Evolutionary conservation across 2,797 vertebrate genomes (phyloP), one percentile per base, ranked within the genome.

Genomic region (Streptopelia turtur): DNA sequence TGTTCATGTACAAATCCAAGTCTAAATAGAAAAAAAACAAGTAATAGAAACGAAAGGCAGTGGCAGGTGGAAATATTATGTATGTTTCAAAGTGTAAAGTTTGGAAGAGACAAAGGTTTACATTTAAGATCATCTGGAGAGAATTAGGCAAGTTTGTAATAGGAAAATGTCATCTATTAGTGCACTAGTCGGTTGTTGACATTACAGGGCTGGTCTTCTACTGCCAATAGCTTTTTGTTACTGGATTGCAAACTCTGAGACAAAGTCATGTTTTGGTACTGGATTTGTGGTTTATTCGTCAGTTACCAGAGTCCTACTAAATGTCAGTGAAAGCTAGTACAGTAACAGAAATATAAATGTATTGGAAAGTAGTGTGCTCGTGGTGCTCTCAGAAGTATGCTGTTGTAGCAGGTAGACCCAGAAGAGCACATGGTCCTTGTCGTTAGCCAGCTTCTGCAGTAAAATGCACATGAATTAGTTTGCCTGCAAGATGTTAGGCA

Each of bases 31-130:
- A 57, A 33, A 33, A 69, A 41, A 39, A 16, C 4, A 39, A 1
- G 4, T 49, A 41, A 27, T 75, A 6, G 21, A 52, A 33, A n/a
- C 11, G 87, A 59, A 68, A 76, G n/a, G 9, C 21, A 82, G 17
- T 3, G 22, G 3, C 27, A 39, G 5, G 9, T 10, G 4, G 3
- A 11, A 35, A 65, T 30, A 47, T 23, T 21, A 9, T 9, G 0
- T 49, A 10, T 60, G 5, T 78, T 90, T 83, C 17, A 2, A 78
- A 63, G 6, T 55, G 12, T 57, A 8, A 61, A 13, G 8, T 61
- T 72, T 43, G 20, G 24, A 66, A 39, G 30, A 84, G 74, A 69
- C 5, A 5, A 28, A 21, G 3, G 5, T 82, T 93, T 89, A 30
- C n/a, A 13, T 82, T 93, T 93, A 17, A 75, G 16, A 28, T 90